phyloP scores from a whole-genome alignment of 1,140 invertebrate genomes.

The Batillaria attramentaria region DNA sequence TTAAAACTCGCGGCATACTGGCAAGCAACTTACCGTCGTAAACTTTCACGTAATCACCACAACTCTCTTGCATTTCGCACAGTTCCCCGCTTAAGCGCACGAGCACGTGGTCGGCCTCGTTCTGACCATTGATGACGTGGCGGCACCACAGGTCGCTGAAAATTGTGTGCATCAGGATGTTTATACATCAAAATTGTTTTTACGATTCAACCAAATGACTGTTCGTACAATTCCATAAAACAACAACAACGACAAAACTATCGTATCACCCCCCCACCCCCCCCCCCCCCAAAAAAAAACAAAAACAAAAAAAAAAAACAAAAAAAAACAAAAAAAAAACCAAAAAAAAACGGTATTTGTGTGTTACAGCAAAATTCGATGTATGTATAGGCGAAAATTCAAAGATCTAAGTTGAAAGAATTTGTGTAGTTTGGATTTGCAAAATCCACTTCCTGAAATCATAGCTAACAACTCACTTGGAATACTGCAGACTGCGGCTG shows the following conservation, averaged over 20 bases:
- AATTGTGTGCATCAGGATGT: not conserved
- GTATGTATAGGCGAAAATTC: too few species aligned
- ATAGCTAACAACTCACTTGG: not conserved
- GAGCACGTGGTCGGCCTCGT: conserved; percentile 13
- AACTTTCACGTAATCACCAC: conserved; percentile 15
- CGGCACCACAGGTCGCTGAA: conserved; percentile 19
- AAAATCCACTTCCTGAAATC: too few species aligned
- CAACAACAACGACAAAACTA: not conserved
- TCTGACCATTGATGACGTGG: conserved; percentile 12
- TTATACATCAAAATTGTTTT: not conserved
- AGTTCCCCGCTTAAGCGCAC: not conserved
- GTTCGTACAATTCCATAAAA: not conserved
- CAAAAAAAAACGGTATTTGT: not conserved
- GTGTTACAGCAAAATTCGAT: too few species aligned
- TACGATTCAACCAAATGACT: not conserved
- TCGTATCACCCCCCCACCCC: not conserved
- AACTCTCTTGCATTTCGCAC: conserved; percentile 8
- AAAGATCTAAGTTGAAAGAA: too few species aligned
- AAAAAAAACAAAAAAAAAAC: not conserved
- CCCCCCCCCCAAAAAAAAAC: not conserved
- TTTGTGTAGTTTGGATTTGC: too few species aligned
- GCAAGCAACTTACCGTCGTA: conserved; percentile 28
- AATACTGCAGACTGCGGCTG: conserved; percentile 1
- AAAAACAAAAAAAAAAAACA: not conserved
- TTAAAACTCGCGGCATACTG: too few species aligned